Percentiles rank a stretch among this genome's conserved stretches.
phyloP scores from a whole-genome alignment of 2,113 vertebrate genomes.

The Electrona antarctica region DNA sequence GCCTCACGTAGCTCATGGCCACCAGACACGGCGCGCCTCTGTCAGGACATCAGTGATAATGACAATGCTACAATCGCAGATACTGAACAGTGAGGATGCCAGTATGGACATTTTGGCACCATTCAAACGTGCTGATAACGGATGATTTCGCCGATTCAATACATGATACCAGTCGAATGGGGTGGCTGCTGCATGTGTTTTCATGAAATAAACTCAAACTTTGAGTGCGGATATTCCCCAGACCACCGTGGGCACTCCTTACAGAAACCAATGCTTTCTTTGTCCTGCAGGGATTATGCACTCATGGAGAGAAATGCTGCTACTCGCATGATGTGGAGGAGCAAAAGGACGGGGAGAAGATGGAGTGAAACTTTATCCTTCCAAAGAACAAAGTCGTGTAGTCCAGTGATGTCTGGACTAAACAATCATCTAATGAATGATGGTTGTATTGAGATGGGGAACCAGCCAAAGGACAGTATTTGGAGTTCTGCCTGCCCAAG shows the following conservation, averaged over 20 bases:
- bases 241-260: background rate
- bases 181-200: background rate
- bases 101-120: too few relatives aligned
- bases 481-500: background rate
- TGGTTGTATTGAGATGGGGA: background rate
- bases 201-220: background rate
- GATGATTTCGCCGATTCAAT: too few relatives aligned
- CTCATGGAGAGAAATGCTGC: slow-evolving; percentile 79
- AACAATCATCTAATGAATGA: background rate
- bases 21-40: too few relatives aligned
- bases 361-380: slow-evolving; percentile 13
- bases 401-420: background rate
- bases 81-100: too few relatives aligned
- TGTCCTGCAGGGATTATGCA: slow-evolving; percentile 80
- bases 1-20: too few relatives aligned
- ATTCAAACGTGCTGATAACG: too few relatives aligned
- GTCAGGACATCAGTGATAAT: too few relatives aligned
- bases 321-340: slow-evolving; percentile 77
- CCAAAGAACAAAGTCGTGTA: background rate
- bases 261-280: background rate
- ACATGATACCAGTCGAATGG: too few relatives aligned
- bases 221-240: background rate
- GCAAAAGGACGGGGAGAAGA: slow-evolving; percentile 47
- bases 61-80: too few relatives aligned
- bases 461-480: background rate